Evolutionary conservation across 1,140 invertebrate genomes (phyloP).

Genomic region (Bradynema listronoti): DNA sequence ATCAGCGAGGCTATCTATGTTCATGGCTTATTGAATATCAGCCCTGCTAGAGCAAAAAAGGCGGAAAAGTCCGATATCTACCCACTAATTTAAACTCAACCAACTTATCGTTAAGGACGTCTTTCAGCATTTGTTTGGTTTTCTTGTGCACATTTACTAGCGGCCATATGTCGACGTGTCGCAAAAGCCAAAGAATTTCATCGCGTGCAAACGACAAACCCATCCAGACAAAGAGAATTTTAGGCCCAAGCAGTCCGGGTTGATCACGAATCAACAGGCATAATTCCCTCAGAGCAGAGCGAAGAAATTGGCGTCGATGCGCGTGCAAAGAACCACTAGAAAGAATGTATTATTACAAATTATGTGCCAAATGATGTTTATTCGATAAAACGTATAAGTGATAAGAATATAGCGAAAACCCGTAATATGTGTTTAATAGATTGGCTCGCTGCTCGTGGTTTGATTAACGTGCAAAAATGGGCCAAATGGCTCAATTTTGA

Average conservation of each 20-base stretch:
- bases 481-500: too few relatives aligned
- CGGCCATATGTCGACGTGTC: constrained; percentile 90
- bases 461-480: too few relatives aligned
- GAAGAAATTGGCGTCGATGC: constrained; percentile 88
- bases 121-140: constrained; percentile 60
- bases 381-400: too few relatives aligned
- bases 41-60: constrained; percentile 17
- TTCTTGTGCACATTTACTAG: constrained; percentile 65
- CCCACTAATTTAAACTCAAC: too few relatives aligned
- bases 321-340: constrained; percentile 60
- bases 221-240: constrained; percentile 89
- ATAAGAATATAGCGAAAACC: too few relatives aligned
- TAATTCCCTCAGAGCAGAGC: constrained; percentile 88
- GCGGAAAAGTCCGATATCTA: background rate
- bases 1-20: too few relatives aligned
- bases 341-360: too few relatives aligned
- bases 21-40: too few relatives aligned
- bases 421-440: too few relatives aligned
- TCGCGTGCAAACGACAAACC: constrained; percentile 86
- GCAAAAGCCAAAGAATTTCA: constrained; percentile 89
- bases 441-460: too few relatives aligned
- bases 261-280: constrained; percentile 92
- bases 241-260: constrained; percentile 76
- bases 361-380: too few relatives aligned
- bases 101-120: constrained; percentile 37